phyloP scores from a whole-genome alignment of 1,140 invertebrate species.

The Tetramorium alpestre region DNA sequence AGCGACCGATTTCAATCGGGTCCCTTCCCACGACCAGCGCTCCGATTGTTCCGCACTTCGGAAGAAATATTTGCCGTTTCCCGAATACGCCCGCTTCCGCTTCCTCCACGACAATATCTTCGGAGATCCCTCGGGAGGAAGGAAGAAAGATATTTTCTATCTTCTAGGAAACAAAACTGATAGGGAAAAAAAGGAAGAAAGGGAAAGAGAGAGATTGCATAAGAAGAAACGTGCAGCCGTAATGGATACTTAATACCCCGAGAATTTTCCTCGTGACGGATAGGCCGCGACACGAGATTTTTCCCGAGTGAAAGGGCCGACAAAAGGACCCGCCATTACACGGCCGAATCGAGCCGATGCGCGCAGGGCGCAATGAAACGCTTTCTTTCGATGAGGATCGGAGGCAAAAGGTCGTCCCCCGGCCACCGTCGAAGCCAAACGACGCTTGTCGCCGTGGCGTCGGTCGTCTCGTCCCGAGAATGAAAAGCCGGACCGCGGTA shows the following conservation, averaged over 20 bases:
- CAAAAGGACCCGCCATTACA: slow-evolving; percentile 36
- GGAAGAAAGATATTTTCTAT: neutral
- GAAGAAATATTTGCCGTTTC: slow-evolving; percentile 55
- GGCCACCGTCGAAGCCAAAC: slow-evolving; percentile 23
- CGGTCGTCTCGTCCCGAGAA: slow-evolving; percentile 1
- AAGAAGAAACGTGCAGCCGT: slow-evolving; percentile 15
- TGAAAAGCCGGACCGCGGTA: slow-evolving; percentile 45
- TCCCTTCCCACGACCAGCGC: slow-evolving; percentile 45
- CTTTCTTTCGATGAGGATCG: slow-evolving; percentile 20
- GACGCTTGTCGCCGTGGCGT: slow-evolving; percentile 34
- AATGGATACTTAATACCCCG: slow-evolving; percentile 49
- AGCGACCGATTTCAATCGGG: slow-evolving; percentile 46
- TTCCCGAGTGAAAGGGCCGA: slow-evolving; percentile 20
- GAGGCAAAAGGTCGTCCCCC: slow-evolving; percentile 46
- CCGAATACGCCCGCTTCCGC: slow-evolving; percentile 59
- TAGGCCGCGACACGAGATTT: neutral
- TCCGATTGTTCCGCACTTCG: slow-evolving; percentile 51
- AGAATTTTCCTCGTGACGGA: neutral
- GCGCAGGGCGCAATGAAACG: slow-evolving; percentile 37
- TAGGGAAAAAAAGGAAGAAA: neutral
- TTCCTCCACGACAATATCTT: slow-evolving; percentile 27
- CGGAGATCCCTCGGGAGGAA: neutral
- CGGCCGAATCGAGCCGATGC: slow-evolving; percentile 30
- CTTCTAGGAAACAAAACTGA: neutral
- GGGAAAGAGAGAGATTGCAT: neutral